Conservation (phyloP, 2,888 invertebrate genomes). For the Lypha dubia region DNA sequence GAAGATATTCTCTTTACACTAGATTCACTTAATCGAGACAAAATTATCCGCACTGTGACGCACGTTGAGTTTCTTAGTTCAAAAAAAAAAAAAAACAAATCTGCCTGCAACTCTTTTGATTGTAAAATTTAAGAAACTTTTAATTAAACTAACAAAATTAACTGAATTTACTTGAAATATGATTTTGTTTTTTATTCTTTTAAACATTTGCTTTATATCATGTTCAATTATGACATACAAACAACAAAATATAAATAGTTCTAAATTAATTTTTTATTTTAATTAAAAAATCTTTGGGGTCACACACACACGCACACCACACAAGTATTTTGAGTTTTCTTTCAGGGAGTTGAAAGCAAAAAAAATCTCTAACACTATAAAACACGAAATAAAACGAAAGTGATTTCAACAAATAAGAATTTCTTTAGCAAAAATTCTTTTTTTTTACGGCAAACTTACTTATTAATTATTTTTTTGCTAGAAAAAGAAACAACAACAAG, state of each 20-base stretch:
- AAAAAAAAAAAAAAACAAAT: not conserved
- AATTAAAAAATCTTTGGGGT: slow-evolving; percentile 4
- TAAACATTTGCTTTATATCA: slow-evolving; percentile 42
- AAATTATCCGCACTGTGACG: too few species aligned
- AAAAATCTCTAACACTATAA: slow-evolving; percentile 29
- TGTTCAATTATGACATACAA: not conserved
- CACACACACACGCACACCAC: not conserved
- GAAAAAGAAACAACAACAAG: not conserved
- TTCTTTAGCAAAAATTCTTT: slow-evolving; percentile 17
- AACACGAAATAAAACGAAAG: not conserved
- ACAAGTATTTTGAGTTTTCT: not conserved
- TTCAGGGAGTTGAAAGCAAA: not conserved
- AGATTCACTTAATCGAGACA: too few species aligned
- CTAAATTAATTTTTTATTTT: not conserved
- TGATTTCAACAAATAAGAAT: slow-evolving; percentile 39
- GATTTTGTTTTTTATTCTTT: not conserved
- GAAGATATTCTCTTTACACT: too few species aligned
- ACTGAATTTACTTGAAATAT: too few species aligned
- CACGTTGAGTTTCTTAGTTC: not conserved
- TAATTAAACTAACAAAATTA: not conserved
- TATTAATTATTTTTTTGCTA: not conserved
- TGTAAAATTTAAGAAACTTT: not conserved
- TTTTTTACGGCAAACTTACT: not conserved
- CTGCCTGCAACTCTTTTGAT: not conserved
- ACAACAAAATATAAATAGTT: slow-evolving; percentile 1